These are phyloP conservation scores for Notospermus geniculatus DNA, from an alignment of 1,140 invertebrate genomes.

Conservation along the genomic window DNA sequence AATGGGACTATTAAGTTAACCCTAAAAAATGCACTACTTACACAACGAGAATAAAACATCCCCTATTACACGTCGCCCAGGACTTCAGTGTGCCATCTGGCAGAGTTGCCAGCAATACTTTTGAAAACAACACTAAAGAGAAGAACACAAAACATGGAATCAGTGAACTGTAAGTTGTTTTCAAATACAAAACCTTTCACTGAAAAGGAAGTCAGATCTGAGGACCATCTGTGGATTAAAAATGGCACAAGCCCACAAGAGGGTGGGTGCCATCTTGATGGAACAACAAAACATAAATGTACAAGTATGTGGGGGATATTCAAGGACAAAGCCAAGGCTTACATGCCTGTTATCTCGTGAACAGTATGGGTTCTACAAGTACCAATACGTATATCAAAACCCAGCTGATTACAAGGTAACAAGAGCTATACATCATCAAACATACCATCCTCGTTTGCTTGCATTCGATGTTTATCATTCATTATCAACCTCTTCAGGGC, in stretches of 20 bases:
- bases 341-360: too few relatives aligned
- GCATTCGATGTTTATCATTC: slow-evolving; percentile 61
- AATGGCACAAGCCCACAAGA: background rate
- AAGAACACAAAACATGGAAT: slow-evolving; percentile 13
- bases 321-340: background rate
- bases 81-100: slow-evolving; percentile 43
- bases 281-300: background rate
- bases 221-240: background rate
- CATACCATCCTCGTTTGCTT: slow-evolving; percentile 36
- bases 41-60: slow-evolving; percentile 53
- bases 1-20: background rate
- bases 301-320: background rate
- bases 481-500: slow-evolving; percentile 76
- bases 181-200: background rate
- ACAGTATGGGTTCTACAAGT: too few relatives aligned
- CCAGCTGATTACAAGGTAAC: too few relatives aligned
- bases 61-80: slow-evolving; percentile 54
- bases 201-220: background rate
- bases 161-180: background rate
- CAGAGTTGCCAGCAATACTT: slow-evolving; percentile 40
- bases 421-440: too few relatives aligned
- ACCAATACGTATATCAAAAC: too few relatives aligned
- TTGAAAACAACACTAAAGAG: slow-evolving; percentile 49
- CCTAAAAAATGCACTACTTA: too few relatives aligned
- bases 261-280: background rate